These are phyloP conservation scores for Hoplodrina blanda DNA, from an alignment of 2,888 invertebrate genomes.

Conservation along the genomic window DNA sequence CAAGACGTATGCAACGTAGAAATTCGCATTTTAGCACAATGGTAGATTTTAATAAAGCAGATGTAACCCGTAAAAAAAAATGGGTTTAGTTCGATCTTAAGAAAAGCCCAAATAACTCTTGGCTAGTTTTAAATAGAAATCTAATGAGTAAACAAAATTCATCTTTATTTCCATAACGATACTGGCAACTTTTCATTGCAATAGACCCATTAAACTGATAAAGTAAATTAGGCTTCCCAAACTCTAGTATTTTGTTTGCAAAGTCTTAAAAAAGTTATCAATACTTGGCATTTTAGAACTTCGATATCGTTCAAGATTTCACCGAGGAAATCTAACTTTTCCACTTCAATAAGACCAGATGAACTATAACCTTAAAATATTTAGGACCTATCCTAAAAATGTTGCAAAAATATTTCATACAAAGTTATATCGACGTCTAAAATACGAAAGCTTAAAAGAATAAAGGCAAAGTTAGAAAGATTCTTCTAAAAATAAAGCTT, in stretches of 20 bases:
- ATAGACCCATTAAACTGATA: no score
- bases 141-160: no score
- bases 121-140: no score
- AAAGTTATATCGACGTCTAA: slow-evolving; percentile 30
- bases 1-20: no score
- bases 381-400: slow-evolving; percentile 38
- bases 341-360: slow-evolving; percentile 40
- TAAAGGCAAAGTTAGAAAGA: not conserved
- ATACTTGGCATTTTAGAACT: slow-evolving; percentile 24
- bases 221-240: not conserved
- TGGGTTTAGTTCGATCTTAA: no score
- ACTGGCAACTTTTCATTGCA: no score
- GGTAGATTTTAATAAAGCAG: no score
- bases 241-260: not conserved
- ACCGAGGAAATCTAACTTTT: slow-evolving; percentile 37
- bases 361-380: slow-evolving; percentile 53
- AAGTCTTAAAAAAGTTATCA: not conserved
- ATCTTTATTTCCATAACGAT: no score
- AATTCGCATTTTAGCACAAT: no score
- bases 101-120: no score
- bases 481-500: no score
- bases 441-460: not conserved
- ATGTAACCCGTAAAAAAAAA: no score
- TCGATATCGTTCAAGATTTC: not conserved
- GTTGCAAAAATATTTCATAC: slow-evolving; percentile 29